phyloP scores from a whole-genome alignment of 2,888 invertebrate species.

The Leucozona laternaria region DNA sequence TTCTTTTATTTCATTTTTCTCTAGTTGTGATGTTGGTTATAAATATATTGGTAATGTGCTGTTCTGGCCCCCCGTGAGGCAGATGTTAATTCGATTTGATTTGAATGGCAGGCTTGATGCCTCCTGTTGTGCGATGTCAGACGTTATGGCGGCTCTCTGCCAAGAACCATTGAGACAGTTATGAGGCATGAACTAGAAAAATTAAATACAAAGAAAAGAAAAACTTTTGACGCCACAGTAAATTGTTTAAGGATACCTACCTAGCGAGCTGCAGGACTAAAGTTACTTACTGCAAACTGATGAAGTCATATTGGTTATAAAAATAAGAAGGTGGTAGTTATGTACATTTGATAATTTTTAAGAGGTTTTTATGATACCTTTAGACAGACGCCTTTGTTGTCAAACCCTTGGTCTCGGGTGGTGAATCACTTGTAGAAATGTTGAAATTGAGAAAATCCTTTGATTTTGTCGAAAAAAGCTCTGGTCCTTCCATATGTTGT shows the following conservation, averaged over 20 bases:
- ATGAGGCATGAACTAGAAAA: slow-evolving; percentile 22
- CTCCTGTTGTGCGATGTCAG: slow-evolving; percentile 59
- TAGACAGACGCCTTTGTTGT: no score
- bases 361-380: no score
- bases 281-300: not conserved
- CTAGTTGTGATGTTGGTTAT: slow-evolving; percentile 24
- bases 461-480: no score
- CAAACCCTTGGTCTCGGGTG: no score
- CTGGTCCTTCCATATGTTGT: no score
- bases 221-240: slow-evolving; percentile 44
- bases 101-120: slow-evolving; percentile 56
- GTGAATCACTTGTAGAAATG: no score
- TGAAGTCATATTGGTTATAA: not conserved
- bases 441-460: no score
- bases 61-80: slow-evolving; percentile 40
- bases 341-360: not conserved
- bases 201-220: not conserved
- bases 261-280: not conserved
- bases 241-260: slow-evolving; percentile 6
- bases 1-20: slow-evolving; percentile 8
- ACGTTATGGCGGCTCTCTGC: slow-evolving; percentile 49
- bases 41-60: slow-evolving; percentile 21
- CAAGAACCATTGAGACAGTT: slow-evolving; percentile 53
- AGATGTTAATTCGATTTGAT: slow-evolving; percentile 72
- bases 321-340: not conserved